Conservation (phyloP, 2,888 invertebrate species). For the Patella depressa region DNA sequence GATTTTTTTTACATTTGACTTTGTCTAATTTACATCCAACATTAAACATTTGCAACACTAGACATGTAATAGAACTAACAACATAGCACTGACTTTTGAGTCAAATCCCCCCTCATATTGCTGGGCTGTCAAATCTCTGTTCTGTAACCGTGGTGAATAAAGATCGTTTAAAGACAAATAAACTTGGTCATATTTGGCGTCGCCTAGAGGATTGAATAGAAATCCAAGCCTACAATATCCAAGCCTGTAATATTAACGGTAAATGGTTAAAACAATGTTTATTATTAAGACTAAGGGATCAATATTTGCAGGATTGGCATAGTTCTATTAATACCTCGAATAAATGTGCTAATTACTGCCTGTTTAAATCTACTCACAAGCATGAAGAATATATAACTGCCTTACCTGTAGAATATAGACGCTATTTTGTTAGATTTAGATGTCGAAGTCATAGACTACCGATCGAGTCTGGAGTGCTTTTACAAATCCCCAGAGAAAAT, state of each 20-base stretch:
- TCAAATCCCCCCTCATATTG: no score
- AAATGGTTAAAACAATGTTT: neutral
- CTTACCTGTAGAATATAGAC: neutral
- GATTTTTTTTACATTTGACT: no score
- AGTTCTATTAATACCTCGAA: neutral
- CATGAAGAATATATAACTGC: neutral
- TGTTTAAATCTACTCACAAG: neutral
- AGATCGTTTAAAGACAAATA: no score
- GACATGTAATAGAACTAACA: no score
- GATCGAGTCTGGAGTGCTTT: neutral
- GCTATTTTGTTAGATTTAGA: neutral
- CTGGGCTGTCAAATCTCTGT: no score
- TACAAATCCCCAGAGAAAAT: neutral
- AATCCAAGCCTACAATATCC: neutral
- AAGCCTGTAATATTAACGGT: neutral
- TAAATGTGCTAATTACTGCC: neutral
- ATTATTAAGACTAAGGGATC: neutral
- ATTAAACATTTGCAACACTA: no score
- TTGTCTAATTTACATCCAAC: no score
- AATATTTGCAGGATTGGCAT: neutral
- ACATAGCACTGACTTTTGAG: no score
- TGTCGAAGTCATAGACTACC: conserved; percentile 7
- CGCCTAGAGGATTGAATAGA: no score
- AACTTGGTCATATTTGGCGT: no score
- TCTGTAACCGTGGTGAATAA: no score